These are phyloP conservation scores for Sipha maydis DNA, from an alignment of 2,888 invertebrate species.

Conservation along the genomic window DNA sequence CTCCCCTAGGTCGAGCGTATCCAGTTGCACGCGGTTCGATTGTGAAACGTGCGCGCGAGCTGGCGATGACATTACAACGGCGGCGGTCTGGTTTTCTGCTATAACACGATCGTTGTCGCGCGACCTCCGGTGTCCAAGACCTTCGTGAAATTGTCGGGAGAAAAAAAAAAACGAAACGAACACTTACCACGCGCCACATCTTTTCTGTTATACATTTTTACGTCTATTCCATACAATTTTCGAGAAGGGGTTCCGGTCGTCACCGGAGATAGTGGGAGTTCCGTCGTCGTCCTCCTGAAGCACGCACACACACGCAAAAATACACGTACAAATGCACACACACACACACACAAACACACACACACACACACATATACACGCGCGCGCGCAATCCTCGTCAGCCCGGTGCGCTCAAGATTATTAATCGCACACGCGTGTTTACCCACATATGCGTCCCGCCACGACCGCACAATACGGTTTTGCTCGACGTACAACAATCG, in stretches of 20 bases:
- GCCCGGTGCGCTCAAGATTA: not conserved
- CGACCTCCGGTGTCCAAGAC: constrained; percentile 49
- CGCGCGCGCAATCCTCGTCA: not conserved
- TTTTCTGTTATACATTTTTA: not conserved
- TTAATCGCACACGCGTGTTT: constrained; percentile 1
- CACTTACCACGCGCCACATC: not conserved
- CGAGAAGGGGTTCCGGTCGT: constrained; percentile 20
- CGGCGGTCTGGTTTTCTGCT: constrained; percentile 24
- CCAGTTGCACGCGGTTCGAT: constrained; percentile 30
- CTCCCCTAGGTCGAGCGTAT: constrained; percentile 29
- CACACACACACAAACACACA: too few species aligned
- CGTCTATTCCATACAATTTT: not conserved
- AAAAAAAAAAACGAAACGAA: not conserved
- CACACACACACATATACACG: too few species aligned
- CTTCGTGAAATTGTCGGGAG: constrained; percentile 25
- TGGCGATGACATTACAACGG: not conserved
- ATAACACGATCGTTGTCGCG: constrained; percentile 7
- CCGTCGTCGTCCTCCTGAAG: too few species aligned
- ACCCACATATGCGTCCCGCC: not conserved
- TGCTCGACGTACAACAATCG: not conserved
- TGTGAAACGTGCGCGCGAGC: not conserved
- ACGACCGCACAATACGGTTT: too few species aligned
- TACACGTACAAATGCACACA: too few species aligned
- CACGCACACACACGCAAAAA: too few species aligned
- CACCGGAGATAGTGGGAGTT: constrained; percentile 30